These are phyloP conservation scores for Vanessa tameamea DNA, from an alignment of 1,140 invertebrate genomes.

Conservation along the genomic window DNA sequence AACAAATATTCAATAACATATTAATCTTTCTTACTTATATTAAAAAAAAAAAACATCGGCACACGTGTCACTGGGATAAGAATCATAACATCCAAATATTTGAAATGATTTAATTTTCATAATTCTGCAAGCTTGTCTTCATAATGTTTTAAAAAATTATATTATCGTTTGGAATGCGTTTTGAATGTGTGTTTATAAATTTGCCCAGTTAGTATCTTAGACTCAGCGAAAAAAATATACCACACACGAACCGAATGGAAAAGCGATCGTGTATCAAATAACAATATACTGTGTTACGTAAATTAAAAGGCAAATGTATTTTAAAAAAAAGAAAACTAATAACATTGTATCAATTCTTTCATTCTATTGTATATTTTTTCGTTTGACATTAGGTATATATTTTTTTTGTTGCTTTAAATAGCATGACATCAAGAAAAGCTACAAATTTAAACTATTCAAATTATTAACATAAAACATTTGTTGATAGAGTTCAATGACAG, in stretches of 20 bases:
- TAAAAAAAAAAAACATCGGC: neutral
- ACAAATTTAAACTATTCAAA: neutral
- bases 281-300: too few species aligned
- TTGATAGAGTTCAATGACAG: neutral
- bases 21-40: neutral
- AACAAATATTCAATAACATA: neutral
- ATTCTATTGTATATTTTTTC: neutral
- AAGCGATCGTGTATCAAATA: too few species aligned
- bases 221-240: too few species aligned
- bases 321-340: neutral
- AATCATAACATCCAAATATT: too few species aligned
- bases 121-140: too few species aligned
- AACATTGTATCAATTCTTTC: neutral
- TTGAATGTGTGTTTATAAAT: neutral
- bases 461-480: neutral
- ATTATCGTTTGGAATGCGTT: too few species aligned
- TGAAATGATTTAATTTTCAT: too few species aligned
- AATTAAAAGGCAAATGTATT: too few species aligned
- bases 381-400: neutral
- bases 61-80: neutral
- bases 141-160: too few species aligned
- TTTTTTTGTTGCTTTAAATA: neutral
- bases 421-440: neutral
- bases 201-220: neutral
- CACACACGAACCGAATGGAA: too few species aligned